A percentile compares a stretch with the other conserved stretches of the same genome.
These are phyloP conservation scores for Planococcus citri DNA, from an alignment of 1,140 invertebrate genomes.

Conservation along the genomic window DNA sequence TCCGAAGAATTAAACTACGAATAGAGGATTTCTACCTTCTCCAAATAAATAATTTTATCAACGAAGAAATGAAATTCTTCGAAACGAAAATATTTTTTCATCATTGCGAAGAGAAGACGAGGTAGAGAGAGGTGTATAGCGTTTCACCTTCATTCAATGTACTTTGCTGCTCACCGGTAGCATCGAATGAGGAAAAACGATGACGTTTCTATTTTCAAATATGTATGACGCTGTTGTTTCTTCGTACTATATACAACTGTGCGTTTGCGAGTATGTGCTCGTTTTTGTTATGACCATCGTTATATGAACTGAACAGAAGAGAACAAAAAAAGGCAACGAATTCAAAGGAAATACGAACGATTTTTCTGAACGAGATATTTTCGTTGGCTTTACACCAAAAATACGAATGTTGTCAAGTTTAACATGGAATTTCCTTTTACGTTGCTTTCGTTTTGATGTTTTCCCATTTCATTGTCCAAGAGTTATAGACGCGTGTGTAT, in stretches of 20 bases:
- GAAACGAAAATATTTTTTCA: neutral
- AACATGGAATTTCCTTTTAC: neutral
- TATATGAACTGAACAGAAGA: no score
- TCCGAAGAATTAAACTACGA: neutral
- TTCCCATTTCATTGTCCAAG: neutral
- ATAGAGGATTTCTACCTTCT: neutral
- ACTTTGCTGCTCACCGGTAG: neutral
- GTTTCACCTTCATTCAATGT: no score
- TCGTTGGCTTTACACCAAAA: neutral
- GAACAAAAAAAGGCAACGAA: neutral
- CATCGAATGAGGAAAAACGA: neutral
- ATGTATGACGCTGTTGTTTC: neutral
- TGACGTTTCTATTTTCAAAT: neutral
- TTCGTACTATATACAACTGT: no score
- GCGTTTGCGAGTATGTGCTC: neutral
- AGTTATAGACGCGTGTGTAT: no score
- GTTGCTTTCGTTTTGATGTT: neutral
- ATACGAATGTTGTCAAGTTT: neutral
- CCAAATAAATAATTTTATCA: neutral
- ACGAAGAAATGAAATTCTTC: neutral
- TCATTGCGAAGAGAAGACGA: no score
- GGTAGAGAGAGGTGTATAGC: no score
- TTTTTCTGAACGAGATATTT: neutral
- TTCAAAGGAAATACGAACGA: slow-evolving; percentile 2
- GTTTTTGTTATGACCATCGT: neutral